Evolutionary conservation across 2,797 vertebrate genomes (phyloP), one percentile per base, ranked within the genome.

Genomic region (Hephaestus fuliginosus): DNA sequence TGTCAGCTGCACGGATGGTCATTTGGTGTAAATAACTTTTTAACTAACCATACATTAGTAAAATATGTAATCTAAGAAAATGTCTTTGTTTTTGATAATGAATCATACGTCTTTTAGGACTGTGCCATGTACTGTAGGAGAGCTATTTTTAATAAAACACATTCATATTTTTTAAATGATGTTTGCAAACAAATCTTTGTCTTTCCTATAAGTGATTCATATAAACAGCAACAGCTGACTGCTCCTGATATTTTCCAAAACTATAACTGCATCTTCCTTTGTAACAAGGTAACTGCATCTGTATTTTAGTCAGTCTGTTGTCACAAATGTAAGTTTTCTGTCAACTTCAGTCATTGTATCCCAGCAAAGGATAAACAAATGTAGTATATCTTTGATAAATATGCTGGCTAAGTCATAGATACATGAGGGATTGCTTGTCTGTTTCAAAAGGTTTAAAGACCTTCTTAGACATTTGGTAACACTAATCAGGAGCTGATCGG

Each of bases 401-500:
- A 22, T 30, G 51, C 4, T 28, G 13, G 7, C n/a, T 49, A n/a
- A 18, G 55, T 51, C 56, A 48, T 3, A 64, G 39, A 22, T 52
- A 30, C 33, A 1, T 28, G 49, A 68, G 9, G 17, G n/a, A 55
- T 33, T 33, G 18, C 1, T 52, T 25, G 13, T 58, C 14, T 12
- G 44, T 60, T 48, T 66, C 9, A 69, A 39, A 22, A n/a, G 12
- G 18, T 70, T 81, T 70, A n/a, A 67, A 67, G 51, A 48, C 3
- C 17, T 70, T 75, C 43, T 63, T 5, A 81, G 39, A 30, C 13
- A 56, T 63, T 57, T 70, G 17, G 14, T 53, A 30, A 68, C 30
- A 55, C 39, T 49, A 28, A 82, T 77, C 80, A 74, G 48, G 5
- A 65, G 49, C 43, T 72, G 65, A 86, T 85, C 63, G 70, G 41